Evolutionary conservation across 2,113 vertebrate genomes (phyloP), one percentile per base, ranked within the genome.

Genomic region (Notiomystis cincta): DNA sequence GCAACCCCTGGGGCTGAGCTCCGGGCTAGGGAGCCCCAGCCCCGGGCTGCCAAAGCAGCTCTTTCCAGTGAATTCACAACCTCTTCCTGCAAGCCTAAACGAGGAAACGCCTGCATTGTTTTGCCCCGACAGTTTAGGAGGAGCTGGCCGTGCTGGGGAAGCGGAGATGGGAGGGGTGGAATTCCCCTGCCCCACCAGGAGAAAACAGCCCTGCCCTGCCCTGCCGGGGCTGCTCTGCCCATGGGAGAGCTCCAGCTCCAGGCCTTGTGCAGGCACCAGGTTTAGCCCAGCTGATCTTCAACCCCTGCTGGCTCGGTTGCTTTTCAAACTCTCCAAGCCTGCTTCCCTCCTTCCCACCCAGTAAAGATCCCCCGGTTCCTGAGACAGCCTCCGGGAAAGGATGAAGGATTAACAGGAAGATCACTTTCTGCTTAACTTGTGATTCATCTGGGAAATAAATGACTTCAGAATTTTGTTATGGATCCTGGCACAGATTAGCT

Each of bases 111-210:
- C 79, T 58, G 45, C 67, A 40, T 69, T 95, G 87, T 87, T 89
- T 54, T 48, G 14, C 1, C 21, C 67, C 2, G 0, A 2, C 3
- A 15, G 15, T 65, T 44, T 35, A 4, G 5, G 12, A 22, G 28
- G 54, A 17, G 48, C 45, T 93, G 90, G 85, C 75, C 0, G 42
- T 0, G 0, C 21, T 44, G 4, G 57, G 40, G 10, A 20, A 51
- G 50, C 65, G 56, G 72, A 6, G 53, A 62, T 56, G 44, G 6
- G 3, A 16, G 73, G 4, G 2, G 27, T 64, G 92, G 95, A 96
- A 97, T 95, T 96, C 72, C 95, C 95, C 95, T 22, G 66, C 31
- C 45, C 75, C 37, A 33, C 66, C 75, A 67, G 82, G 20, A 38
- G 11, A 31, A 40, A 82, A 15, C 27, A 62, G 33, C 44, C 44